phyloP scores from a whole-genome alignment of 2,113 vertebrate genomes.

The Nycticorax nycticorax region DNA sequence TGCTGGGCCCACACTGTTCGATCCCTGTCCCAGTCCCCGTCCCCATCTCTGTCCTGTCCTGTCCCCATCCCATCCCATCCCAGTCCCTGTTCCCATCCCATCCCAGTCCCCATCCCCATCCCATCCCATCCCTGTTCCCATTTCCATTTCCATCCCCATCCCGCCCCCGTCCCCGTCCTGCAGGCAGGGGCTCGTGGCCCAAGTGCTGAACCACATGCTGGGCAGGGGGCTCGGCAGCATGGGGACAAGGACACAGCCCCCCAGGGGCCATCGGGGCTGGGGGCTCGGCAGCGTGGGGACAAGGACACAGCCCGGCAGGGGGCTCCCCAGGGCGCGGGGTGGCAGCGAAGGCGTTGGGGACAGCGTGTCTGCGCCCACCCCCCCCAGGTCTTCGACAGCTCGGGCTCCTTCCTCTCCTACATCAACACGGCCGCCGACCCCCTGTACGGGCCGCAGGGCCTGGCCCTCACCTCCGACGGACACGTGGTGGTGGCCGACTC shows the following conservation, averaged over 20 bases:
- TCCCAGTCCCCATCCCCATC: too few relatives aligned
- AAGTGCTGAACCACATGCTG: neutral
- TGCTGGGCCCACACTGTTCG: neutral
- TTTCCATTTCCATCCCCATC: too few relatives aligned
- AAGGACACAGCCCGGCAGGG: neutral
- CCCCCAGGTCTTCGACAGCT: conserved; percentile 91
- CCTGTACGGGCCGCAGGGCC: conserved; percentile 91
- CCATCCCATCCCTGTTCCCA: too few relatives aligned
- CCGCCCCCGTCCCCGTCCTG: neutral
- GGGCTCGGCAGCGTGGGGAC: too few relatives aligned
- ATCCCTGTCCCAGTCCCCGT: too few relatives aligned
- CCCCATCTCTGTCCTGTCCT: too few relatives aligned
- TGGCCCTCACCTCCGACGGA: conserved; percentile 94
- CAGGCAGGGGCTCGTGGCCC: neutral
- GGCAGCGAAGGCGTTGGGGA: neutral
- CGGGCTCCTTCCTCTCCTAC: conserved; percentile 95
- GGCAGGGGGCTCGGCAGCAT: neutral
- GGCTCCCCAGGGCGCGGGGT: neutral
- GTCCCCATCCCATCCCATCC: too few relatives aligned
- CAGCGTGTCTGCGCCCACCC: neutral
- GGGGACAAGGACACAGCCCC: neutral
- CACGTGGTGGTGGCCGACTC: conserved; percentile 96
- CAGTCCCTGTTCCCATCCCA: too few relatives aligned
- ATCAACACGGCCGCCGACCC: conserved; percentile 96
- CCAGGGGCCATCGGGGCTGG: neutral